Evolutionary conservation across 2,888 invertebrate genomes (phyloP), one percentile per base, ranked within the genome.

Genomic region (Mimas tiliae): DNA sequence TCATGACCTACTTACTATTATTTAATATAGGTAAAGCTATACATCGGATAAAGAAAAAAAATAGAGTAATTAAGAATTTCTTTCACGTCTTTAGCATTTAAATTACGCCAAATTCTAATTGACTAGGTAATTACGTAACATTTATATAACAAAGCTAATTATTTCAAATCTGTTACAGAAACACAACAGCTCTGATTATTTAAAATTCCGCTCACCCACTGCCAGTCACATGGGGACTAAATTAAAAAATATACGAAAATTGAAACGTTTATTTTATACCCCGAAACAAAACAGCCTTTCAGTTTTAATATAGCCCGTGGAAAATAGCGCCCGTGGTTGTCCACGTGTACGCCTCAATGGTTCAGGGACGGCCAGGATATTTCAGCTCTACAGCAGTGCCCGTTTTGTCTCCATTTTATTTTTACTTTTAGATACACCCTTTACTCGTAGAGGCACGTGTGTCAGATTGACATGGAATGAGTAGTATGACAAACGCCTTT

Each of bases 261-360:
- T 3, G 16, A 55, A 34, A 55, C 38, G 1, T 42, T 42, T 3
- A 52, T 38, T 55, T 33, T 55, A 38, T 19, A 38, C 11, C 11
- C 38, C 12, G n/a, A 53, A 12, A 53, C 9, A 51, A 50, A 34
- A 63, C 38, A 16, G 45, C 21, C 1, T 34, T n/a, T 38, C 33
- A n/a, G 53, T 53, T 64, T 64, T 64, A 64, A 53, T 64, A 64
- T 45, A 48, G 45, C 58, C 42, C 0, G 53, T 38, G 51, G 74
- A 73, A 74, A 75, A 71, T 70, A 67, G 69, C 34, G 68, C 75
- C 77, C 75, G 74, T 76, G 70, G 71, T 73, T 72, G 69, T 72
- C 65, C 73, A 68, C 68, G 71, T 74, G 77, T 76, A 79, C 76
- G 76, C 67, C 71, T 73, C 73, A 74, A 71, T 76, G 70, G 68